Percentiles rank a stretch among this genome's conserved stretches.
Conservation (phyloP, 1,140 invertebrate species). For the Lamellibrachia luymesi region DNA sequence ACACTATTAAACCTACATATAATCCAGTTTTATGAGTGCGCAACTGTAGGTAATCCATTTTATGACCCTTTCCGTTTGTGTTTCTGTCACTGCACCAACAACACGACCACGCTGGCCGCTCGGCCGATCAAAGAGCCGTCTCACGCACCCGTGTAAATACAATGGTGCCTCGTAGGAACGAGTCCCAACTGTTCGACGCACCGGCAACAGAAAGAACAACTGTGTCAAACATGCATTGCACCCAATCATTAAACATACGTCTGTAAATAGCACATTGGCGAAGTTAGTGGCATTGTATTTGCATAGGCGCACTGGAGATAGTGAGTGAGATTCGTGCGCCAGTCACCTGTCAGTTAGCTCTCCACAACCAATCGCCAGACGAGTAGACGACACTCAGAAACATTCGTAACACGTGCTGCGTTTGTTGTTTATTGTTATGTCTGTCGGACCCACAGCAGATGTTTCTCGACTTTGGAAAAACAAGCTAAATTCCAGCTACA, state of each 20-base stretch:
- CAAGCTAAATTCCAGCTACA: neutral
- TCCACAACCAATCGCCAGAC: neutral
- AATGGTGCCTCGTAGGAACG: neutral
- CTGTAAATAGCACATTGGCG: neutral
- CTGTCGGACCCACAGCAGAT: neutral
- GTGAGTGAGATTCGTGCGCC: neutral
- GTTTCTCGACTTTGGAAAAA: neutral
- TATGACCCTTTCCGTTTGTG: neutral
- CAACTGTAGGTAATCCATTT: constrained; percentile 1
- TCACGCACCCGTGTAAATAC: neutral
- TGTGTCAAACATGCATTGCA: neutral
- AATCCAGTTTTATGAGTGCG: neutral
- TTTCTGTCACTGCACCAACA: neutral
- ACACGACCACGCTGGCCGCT: neutral
- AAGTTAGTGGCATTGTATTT: neutral
- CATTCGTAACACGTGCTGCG: neutral
- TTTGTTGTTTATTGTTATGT: constrained; percentile 5
- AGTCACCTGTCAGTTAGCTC: neutral
- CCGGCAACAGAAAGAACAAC: neutral
- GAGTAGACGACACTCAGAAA: neutral
- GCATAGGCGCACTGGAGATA: neutral
- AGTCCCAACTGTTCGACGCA: neutral
- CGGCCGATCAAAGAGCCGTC: neutral
- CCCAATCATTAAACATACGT: neutral
- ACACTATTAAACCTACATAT: constrained; percentile 5